Evolutionary conservation across 2,888 invertebrate genomes (phyloP).

Genomic region (Blastobasis adustella): DNA sequence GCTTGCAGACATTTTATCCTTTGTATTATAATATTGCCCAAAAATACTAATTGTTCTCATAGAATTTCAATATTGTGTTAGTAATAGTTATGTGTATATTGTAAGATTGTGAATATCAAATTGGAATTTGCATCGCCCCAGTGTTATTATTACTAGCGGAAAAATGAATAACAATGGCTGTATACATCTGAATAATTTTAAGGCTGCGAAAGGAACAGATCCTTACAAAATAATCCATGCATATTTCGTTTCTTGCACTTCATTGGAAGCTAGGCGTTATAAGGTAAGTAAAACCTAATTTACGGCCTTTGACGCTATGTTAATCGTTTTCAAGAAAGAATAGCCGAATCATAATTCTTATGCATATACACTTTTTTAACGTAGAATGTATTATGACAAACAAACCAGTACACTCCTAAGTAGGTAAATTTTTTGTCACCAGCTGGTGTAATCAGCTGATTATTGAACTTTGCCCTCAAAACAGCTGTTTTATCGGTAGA

Average conservation of each 20-base stretch:
- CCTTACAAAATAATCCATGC: conserved; percentile 88
- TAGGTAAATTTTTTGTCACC: conserved; percentile 10
- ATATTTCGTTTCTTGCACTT: conserved; percentile 89
- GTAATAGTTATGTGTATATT: not conserved
- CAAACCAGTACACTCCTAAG: too few species aligned
- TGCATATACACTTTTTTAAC: too few species aligned
- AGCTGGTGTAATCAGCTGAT: conserved; percentile 58
- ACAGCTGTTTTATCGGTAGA: conserved; percentile 43
- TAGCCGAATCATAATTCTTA: too few species aligned
- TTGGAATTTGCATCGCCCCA: not conserved
- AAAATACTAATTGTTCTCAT: too few species aligned
- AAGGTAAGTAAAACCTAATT: conserved; percentile 76
- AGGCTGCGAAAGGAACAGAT: conserved; percentile 83
- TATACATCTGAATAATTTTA: conserved; percentile 86
- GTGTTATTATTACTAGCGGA: conserved; percentile 22
- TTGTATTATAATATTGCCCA: too few species aligned
- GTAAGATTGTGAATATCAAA: not conserved
- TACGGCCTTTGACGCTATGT: conserved; percentile 16
- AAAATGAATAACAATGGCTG: conserved; percentile 83
- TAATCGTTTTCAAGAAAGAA: not conserved
- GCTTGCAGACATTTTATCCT: too few species aligned
- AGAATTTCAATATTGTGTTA: too few species aligned
- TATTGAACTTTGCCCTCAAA: conserved; percentile 56
- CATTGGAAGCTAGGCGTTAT: conserved; percentile 85
- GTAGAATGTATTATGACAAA: too few species aligned